phyloP scores from a whole-genome alignment of 2,113 vertebrate species.

The Myotis lucifugus region DNA sequence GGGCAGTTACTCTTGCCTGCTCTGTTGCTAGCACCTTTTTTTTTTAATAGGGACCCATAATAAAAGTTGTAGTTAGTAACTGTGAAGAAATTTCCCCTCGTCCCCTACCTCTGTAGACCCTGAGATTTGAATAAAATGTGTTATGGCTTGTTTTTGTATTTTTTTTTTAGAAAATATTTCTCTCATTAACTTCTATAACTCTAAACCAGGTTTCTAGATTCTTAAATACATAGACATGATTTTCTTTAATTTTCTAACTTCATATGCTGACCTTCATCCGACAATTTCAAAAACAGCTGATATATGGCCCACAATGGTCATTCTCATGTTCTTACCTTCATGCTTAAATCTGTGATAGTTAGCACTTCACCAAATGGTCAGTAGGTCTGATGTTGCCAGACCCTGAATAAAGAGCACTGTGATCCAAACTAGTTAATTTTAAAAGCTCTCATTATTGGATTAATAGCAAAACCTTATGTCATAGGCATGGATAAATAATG shows the following conservation, averaged over 20 bases:
- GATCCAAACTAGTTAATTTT: neutral
- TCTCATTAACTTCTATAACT: neutral
- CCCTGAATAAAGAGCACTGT: neutral
- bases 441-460: neutral
- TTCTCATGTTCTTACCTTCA: neutral
- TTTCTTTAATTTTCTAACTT: neutral
- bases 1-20: neutral
- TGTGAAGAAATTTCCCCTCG: neutral
- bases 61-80: neutral
- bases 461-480: neutral
- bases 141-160: neutral
- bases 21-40: neutral
- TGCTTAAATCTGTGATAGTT: neutral
- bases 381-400: neutral
- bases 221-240: neutral
- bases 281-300: neutral
- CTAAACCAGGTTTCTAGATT: neutral
- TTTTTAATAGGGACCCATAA: neutral
- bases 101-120: neutral
- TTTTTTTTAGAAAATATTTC: neutral
- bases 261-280: neutral
- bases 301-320: neutral
- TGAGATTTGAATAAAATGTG: neutral
- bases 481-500: neutral
- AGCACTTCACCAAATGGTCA: neutral